These are phyloP conservation scores for Hololepta plana DNA, from an alignment of 2,888 invertebrate species.

Conservation along the genomic window DNA sequence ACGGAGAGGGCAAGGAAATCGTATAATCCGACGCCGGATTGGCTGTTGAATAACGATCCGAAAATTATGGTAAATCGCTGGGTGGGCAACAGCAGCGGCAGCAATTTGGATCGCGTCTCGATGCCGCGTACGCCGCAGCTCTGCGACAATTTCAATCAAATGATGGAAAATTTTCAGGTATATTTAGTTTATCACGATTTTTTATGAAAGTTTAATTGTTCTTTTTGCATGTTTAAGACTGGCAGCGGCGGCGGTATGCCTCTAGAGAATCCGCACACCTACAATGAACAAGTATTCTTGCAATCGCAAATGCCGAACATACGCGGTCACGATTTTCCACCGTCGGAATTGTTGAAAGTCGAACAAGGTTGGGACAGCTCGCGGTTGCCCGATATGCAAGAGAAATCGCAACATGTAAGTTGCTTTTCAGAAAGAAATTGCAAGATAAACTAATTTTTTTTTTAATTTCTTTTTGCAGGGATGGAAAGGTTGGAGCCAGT, in stretches of 20 bases:
- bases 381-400: conserved; percentile 25
- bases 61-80: conserved; percentile 9
- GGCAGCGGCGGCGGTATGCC: too few species aligned
- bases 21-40: conserved; percentile 12
- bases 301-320: conserved; percentile 15
- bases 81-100: conserved; percentile 9
- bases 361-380: too few species aligned
- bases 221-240: too few species aligned
- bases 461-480: conserved; percentile 1
- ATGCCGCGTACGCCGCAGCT: too few species aligned
- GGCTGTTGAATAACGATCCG: conserved; percentile 10
- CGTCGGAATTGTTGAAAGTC: too few species aligned
- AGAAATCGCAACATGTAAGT: conserved; percentile 25
- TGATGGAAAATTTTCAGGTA: too few species aligned
- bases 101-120: conserved; percentile 7
- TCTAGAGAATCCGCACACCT: conserved; percentile 18
- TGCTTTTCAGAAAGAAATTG: conserved; percentile 5
- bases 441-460: conserved; percentile 4
- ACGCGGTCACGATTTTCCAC: conserved; percentile 18
- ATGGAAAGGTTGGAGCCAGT: conserved; percentile 13
- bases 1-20: conserved; percentile 66
- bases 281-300: conserved; percentile 13
- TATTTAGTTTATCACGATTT: too few species aligned
- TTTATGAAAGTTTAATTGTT: too few species aligned
- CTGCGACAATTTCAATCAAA: too few species aligned